A percentile compares a stretch with the other conserved stretches of the same genome.
phyloP scores from a whole-genome alignment of 2,888 invertebrate species.

The Microctonus aethiopoides region DNA sequence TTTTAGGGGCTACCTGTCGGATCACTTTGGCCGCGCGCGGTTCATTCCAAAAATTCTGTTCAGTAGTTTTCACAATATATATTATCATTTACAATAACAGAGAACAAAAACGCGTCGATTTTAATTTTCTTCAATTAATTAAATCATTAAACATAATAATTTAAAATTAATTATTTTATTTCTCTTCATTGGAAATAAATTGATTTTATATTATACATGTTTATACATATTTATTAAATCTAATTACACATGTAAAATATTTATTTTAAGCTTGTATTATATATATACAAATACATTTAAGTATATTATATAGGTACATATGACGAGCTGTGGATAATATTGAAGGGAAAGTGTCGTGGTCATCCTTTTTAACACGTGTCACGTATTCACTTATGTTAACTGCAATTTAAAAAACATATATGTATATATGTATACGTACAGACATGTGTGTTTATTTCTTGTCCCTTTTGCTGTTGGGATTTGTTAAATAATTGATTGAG shows the following conservation, averaged over 20 bases:
- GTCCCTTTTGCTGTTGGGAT: neutral
- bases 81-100: neutral
- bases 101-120: neutral
- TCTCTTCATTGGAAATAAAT: too few relatives aligned
- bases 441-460: neutral
- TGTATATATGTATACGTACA: neutral
- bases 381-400: neutral
- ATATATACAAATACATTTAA: too few relatives aligned
- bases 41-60: neutral
- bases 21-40: conserved; percentile 6
- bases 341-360: conserved; percentile 15
- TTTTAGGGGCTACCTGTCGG: conserved; percentile 26
- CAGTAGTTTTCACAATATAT: neutral
- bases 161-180: neutral
- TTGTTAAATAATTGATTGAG: too few relatives aligned
- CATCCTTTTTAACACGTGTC: conserved; percentile 9
- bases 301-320: neutral
- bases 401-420: neutral
- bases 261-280: neutral
- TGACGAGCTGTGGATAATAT: neutral
- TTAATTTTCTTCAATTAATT: neutral
- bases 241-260: neutral
- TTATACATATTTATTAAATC: too few relatives aligned
- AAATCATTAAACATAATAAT: neutral
- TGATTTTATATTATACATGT: too few relatives aligned